These are phyloP conservation scores for Lacanobia oleracea DNA, from an alignment of 2,888 invertebrate species.

Conservation along the genomic window DNA sequence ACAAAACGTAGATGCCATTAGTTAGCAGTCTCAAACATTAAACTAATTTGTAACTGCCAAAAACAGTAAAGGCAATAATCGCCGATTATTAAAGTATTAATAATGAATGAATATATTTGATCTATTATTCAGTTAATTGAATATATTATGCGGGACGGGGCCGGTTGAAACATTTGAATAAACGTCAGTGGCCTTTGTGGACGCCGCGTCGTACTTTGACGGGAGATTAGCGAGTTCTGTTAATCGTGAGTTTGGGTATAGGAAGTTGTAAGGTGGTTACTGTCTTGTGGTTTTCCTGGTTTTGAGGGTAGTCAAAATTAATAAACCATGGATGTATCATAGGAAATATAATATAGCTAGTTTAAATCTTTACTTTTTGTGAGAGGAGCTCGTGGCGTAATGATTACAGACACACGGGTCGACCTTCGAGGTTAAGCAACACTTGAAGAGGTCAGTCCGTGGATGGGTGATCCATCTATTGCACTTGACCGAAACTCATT, in stretches of 20 bases:
- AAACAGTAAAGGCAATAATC: slow-evolving; percentile 38
- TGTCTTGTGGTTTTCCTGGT: too few species aligned
- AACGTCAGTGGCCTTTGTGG: slow-evolving; percentile 57
- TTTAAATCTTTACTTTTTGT: too few species aligned
- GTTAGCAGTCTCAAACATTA: slow-evolving; percentile 2
- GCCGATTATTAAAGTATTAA: slow-evolving; percentile 42
- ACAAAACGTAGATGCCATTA: slow-evolving; percentile 2
- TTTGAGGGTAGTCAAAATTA: too few species aligned
- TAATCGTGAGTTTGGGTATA: not conserved
- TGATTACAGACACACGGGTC: too few species aligned
- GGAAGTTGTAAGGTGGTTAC: too few species aligned
- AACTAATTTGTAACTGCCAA: slow-evolving; percentile 10
- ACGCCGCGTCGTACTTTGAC: slow-evolving; percentile 20
- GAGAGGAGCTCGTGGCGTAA: too few species aligned
- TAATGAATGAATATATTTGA: slow-evolving; percentile 55
- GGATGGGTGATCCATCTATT: too few species aligned
- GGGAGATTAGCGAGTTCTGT: not conserved
- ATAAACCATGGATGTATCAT: too few species aligned
- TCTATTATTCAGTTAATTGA: slow-evolving; percentile 66
- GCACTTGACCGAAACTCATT: too few species aligned
- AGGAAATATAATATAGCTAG: too few species aligned
- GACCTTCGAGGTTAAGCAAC: too few species aligned
- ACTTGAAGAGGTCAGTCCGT: too few species aligned
- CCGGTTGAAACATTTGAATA: slow-evolving; percentile 63
- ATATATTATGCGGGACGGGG: slow-evolving; percentile 58